Percentiles rank a stretch among this genome's conserved stretches.
Evolutionary conservation across 2,113 vertebrate species (phyloP).

Genomic region (Propithecus coquereli): DNA sequence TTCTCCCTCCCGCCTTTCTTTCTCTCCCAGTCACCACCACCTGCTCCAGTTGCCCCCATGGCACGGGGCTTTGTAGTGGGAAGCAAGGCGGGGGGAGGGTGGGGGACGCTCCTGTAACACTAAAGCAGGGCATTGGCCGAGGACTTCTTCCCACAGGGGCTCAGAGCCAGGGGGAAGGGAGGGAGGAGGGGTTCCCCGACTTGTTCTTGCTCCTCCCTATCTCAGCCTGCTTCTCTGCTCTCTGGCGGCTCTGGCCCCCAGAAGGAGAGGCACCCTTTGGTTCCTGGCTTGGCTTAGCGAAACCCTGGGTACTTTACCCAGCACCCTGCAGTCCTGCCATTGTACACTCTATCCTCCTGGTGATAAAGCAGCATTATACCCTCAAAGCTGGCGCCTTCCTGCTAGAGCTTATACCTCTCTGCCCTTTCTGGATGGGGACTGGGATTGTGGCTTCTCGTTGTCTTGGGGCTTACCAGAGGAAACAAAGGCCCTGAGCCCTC

Average conservation of each 20-base stretch:
- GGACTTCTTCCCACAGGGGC: constrained; percentile 42
- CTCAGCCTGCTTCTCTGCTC: background rate
- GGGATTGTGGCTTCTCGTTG: background rate
- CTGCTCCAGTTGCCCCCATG: constrained; percentile 56
- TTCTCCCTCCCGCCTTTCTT: background rate
- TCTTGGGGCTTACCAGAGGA: background rate
- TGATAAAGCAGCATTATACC: background rate
- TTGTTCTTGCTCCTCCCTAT: background rate
- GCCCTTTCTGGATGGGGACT: background rate
- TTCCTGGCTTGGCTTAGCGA: constrained; percentile 10
- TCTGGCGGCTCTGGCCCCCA: constrained; percentile 29
- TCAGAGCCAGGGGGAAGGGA: background rate
- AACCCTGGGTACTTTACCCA: constrained; percentile 19
- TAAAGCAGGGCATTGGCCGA: constrained; percentile 2
- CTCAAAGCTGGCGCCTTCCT: background rate
- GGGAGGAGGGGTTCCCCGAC: background rate
- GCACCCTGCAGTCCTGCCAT: background rate
- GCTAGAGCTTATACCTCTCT: background rate
- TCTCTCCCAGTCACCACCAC: constrained; percentile 43
- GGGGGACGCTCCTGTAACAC: background rate
- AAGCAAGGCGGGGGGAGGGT: background rate
- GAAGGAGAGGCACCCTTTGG: constrained; percentile 47
- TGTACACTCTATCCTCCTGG: background rate
- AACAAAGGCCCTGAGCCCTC: background rate
- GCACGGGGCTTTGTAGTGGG: constrained; percentile 41